Base-by-base conservation (phyloP, 2,113 vertebrate genomes). In the Thomomys bottae region DNA sequence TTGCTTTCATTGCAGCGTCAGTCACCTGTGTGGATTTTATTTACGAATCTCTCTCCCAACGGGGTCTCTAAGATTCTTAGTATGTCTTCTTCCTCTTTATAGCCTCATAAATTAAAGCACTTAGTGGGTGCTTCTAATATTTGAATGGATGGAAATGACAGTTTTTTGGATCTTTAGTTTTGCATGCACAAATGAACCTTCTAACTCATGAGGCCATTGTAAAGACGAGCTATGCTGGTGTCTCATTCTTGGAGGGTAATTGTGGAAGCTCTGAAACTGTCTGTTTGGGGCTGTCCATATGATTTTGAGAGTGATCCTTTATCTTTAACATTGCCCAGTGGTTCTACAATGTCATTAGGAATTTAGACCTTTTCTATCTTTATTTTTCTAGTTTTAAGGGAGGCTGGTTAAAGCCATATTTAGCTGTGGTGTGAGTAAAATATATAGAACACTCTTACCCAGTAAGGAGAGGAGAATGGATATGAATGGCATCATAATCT, bases 381-480 rank as follows among this genome's bases (percentile, higher is more conserved):
- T 67, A 57, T 86, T 94, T 91, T 15, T 64, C 15, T 66, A 84
- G 40, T 84, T 82, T 28, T 7, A 80, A 83, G 24, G 40, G 57
- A 89, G 15, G 34, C 30, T 93, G 72, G 24, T 32, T 28, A 94
- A 32, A 67, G 26, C 28, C 54, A 57, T 20, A n/a, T 87, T 83
- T 87, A 94, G 23, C 72, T 80, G 17, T 38, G 15, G n/a, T 5
- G 42, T 90, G 59, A 80, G 78, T 61, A 73, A 94, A 94, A 93
- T 4, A 54, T n/a, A 54, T 6, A 36, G n/a, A 40, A 40, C 32
- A 75, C 5, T 64, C 11, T 68, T 87, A 68, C 36, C 32, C 73
- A 77, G 67, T 77, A 92, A 79, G 11, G 70, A 84, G 11, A 15
- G 14, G 30, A 89, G 64, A 82, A 40, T 71, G 40, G 61, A 54